Percentiles rank a stretch among this genome's conserved stretches.
Conservation (phyloP, 2,888 invertebrate species). For the Cylindroiulus punctatus region DNA sequence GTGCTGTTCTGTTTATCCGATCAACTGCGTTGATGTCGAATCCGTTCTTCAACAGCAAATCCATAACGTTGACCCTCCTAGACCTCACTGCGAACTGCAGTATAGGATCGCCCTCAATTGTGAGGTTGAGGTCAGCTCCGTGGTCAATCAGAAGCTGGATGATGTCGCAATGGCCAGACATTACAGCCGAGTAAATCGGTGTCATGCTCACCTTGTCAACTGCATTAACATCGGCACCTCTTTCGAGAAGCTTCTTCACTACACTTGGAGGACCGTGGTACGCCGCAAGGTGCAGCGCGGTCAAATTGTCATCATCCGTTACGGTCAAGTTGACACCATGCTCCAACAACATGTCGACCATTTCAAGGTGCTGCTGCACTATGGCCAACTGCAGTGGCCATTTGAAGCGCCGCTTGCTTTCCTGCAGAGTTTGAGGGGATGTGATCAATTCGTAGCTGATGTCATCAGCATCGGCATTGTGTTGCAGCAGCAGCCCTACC, state of each 20-base stretch:
- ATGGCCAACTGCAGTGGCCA: not conserved
- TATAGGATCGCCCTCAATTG: slow-evolving; percentile 66
- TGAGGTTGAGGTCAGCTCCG: slow-evolving; percentile 74
- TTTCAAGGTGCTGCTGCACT: not conserved
- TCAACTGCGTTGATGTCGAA: not conserved
- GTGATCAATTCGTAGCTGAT: not conserved
- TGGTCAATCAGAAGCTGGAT: slow-evolving; percentile 70
- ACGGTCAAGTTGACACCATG: not conserved
- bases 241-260: slow-evolving; percentile 5
- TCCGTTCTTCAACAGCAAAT: slow-evolving; percentile 35
- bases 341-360: not conserved
- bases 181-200: slow-evolving; percentile 71
- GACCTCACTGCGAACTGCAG: not conserved
- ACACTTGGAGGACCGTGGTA: not conserved
- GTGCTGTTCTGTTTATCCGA: not conserved
- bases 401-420: not conserved
- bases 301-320: not conserved
- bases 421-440: not conserved
- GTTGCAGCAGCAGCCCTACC: not conserved
- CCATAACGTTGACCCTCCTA: not conserved
- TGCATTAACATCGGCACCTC: not conserved
- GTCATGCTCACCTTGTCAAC: not conserved
- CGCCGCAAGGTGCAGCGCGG: slow-evolving; percentile 4
- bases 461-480: not conserved
- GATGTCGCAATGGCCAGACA: slow-evolving; percentile 65